Evolutionary conservation across 2,113 vertebrate species (phyloP).

Genomic region (Marmota monax): DNA sequence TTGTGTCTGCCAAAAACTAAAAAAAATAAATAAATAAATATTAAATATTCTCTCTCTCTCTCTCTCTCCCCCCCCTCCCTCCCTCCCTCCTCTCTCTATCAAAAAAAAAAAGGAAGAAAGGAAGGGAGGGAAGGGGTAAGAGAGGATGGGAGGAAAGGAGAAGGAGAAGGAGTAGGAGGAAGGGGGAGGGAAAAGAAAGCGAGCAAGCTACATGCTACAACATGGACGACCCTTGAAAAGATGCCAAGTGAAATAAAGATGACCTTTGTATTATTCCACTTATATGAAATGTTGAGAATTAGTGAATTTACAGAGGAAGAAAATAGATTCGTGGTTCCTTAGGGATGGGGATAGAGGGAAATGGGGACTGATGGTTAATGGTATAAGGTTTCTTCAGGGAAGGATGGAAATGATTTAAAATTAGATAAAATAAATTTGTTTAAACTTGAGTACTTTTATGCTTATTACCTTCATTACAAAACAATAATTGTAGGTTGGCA

Average conservation of each 20-base stretch:
- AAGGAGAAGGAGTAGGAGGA: no score
- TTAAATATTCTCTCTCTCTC: no score
- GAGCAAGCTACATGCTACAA: no score
- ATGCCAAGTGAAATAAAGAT: not conserved
- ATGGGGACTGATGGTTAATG: not conserved
- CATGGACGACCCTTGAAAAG: not conserved
- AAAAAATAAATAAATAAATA: no score
- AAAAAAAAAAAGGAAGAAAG: no score
- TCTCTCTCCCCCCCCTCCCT: no score
- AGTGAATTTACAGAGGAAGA: not conserved
- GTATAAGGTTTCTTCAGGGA: not conserved
- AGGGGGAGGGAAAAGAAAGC: no score
- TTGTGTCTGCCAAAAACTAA: no score
- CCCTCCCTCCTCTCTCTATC: fast-evolving
- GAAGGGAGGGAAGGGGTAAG: no score
- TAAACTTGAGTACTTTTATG: not conserved
- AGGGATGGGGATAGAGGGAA: not conserved
- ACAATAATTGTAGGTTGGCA: not conserved
- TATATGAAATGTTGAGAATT: not conserved
- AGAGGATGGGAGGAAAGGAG: no score
- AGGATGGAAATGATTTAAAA: not conserved
- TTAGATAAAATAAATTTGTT: conserved; percentile 9
- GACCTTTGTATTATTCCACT: not conserved
- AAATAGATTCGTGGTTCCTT: not conserved
- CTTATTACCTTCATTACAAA: not conserved